phyloP scores from a whole-genome alignment of 37 sponge, comb jelly and placozoan species.

The Hormiphora californensis region DNA sequence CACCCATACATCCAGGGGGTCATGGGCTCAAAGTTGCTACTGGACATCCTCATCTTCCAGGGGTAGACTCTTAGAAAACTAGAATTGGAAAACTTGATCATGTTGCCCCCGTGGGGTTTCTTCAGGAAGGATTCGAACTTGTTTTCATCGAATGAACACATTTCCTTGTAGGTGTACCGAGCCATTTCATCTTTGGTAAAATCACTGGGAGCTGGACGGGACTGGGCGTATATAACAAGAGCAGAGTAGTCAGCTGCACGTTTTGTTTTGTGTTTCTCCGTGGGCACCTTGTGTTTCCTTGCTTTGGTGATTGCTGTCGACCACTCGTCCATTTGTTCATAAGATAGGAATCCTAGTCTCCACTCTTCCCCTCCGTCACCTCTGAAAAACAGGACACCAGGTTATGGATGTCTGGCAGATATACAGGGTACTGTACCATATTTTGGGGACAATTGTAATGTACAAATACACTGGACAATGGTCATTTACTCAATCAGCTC shows the following conservation, averaged over 20 bases:
- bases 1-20: slow-evolving; percentile 91
- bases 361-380: slow-evolving; percentile 50
- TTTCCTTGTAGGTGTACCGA: slow-evolving; percentile 69
- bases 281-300: background rate
- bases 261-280: background rate
- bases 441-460: too few relatives aligned
- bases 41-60: slow-evolving; percentile 82
- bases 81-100: background rate
- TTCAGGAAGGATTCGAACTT: slow-evolving; percentile 61
- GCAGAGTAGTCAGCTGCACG: slow-evolving; percentile 3
- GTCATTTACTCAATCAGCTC: too few relatives aligned
- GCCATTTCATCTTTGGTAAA: slow-evolving; percentile 51
- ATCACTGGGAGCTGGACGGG: slow-evolving; percentile 4
- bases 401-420: too few relatives aligned
- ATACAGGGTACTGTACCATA: too few relatives aligned
- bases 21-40: slow-evolving; percentile 88
- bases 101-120: background rate
- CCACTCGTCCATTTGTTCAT: slow-evolving; percentile 41
- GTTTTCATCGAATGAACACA: slow-evolving; percentile 96
- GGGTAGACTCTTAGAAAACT: slow-evolving; percentile 86
- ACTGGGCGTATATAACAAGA: slow-evolving; percentile 35
- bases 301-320: slow-evolving; percentile 2
- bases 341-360: slow-evolving; percentile 15
- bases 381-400: too few relatives aligned
- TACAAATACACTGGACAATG: too few relatives aligned